Conservation (phyloP, 1,140 invertebrate species). For the Drosophila pandora region DNA sequence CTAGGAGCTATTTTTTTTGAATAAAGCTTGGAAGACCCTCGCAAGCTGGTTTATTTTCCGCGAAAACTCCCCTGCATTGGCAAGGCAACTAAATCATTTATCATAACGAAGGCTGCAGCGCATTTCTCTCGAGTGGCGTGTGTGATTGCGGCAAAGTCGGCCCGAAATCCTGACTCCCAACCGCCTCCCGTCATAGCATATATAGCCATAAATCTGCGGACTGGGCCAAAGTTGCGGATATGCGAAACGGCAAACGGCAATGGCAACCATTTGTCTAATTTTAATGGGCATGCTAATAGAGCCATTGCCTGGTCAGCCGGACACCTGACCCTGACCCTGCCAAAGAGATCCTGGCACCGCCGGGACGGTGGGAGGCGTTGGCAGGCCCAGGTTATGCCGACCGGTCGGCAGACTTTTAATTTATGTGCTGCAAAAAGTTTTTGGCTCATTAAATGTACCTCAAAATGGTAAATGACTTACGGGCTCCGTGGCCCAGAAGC, state of each 20-base stretch:
- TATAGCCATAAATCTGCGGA: conserved; percentile 68
- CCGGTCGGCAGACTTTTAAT: conserved; percentile 63
- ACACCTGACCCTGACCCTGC: conserved; percentile 60
- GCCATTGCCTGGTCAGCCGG: conserved; percentile 69
- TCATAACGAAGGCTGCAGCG: conserved; percentile 71
- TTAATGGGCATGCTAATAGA: conserved; percentile 82
- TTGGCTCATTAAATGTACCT: conserved; percentile 80
- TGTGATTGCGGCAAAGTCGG: conserved; percentile 65
- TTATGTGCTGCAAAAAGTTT: conserved; percentile 77
- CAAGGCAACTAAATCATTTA: conserved; percentile 73
- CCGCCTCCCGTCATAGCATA: conserved; percentile 8
- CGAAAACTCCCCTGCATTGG: conserved; percentile 31
- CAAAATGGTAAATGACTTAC: conserved; percentile 82
- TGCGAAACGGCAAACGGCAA: conserved; percentile 70
- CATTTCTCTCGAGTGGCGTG: conserved; percentile 69
- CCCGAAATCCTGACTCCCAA: conserved; percentile 31
- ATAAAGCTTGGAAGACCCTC: conserved; percentile 67
- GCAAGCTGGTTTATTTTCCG: conserved; percentile 20
- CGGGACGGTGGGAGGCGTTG: background rate
- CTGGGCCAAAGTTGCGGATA: conserved; percentile 67
- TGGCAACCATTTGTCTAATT: conserved; percentile 80
- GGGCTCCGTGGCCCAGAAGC: conserved; percentile 26
- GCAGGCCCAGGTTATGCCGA: conserved; percentile 5
- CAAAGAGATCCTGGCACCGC: background rate
- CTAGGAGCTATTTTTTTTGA: conserved; percentile 26